Base-by-base conservation (phyloP, 2,797 vertebrate species). In the Gallinago nigripennis region DNA sequence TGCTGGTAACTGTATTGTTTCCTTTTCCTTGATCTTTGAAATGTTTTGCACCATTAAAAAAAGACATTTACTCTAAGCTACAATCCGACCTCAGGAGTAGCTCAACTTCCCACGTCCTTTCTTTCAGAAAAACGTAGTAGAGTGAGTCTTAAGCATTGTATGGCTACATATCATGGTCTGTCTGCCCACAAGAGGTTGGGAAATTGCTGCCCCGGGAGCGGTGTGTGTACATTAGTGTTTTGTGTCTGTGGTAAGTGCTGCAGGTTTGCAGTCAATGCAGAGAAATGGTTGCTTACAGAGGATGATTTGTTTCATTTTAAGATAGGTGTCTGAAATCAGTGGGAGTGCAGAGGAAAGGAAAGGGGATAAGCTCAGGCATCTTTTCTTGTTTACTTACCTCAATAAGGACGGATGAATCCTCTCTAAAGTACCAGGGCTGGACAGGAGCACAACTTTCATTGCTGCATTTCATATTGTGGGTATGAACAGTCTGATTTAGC, bases 1-100 rank as follows among this genome's bases (percentile, higher is more conserved):
- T 16, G 7, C 33, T 82, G 50, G 17, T 79, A 90, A 84, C 88
- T 77, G 11, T 61, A 53, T 82, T 95, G 81, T 91, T 95, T 91
- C 48, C 31, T 86, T 92, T 80, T 51, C 43, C 31, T 56, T 86
- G 25, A 17, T 79, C 64, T 92, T 64, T 72, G 56, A 30, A 30
- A 15, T n/a, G 3, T 73, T 90, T 72, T 91, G 6, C 57, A 25
- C 16, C 25, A 35, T 78, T 91, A 77, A 85, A 89, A 68, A 70
- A 73, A 82, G 6, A 20, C 31, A 3, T 41, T 93, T 89, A 24
- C 56, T 41, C 0, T 35, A 58, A 78, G 39, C 86, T 92, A 20
- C 45, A 86, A 2, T 66, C 58, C 66, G 23, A 73, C 43, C 23
- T 84, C 43, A 64, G 51, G 57, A 71, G 50, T 24, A 33, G 46